Conservation (phyloP, 2,797 vertebrate species). For the Hirundo rustica region DNA sequence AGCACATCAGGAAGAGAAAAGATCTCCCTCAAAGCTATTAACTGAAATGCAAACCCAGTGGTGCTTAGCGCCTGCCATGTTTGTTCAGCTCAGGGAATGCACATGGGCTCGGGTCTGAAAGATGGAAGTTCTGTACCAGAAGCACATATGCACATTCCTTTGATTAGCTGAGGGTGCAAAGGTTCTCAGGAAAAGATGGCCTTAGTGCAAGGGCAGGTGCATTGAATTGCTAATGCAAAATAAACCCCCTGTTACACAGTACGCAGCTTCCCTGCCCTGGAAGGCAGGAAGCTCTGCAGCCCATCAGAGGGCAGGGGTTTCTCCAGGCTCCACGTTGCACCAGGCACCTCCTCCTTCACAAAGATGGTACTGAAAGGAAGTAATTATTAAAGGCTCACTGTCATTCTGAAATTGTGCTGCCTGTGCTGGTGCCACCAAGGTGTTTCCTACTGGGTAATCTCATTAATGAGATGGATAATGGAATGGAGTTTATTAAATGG, state of each 20-base stretch:
- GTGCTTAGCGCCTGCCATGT: not conserved
- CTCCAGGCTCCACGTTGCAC: not conserved
- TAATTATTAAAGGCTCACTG: not conserved
- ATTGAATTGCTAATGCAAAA: not conserved
- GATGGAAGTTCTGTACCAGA: not conserved
- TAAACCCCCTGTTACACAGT: not conserved
- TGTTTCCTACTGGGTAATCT: conserved; percentile 37
- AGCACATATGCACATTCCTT: fast-evolving
- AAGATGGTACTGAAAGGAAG: not conserved
- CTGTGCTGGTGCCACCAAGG: not conserved
- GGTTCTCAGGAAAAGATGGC: not conserved
- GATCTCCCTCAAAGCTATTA: not conserved
- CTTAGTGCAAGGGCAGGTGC: not conserved
- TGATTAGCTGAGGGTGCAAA: not conserved
- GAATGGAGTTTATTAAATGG: conserved; percentile 34
- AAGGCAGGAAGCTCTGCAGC: not conserved
- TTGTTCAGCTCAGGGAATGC: not conserved
- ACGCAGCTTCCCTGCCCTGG: not conserved
- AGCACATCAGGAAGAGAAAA: not conserved
- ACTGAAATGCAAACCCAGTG: not conserved
- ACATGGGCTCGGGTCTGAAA: not conserved
- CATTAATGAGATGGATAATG: conserved; percentile 34
- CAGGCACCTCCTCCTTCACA: not conserved
- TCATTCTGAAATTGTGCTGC: not conserved
- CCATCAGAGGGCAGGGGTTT: not conserved